phyloP scores from a whole-genome alignment of 1,140 invertebrate species.

The Rhagoletis zephyria region DNA sequence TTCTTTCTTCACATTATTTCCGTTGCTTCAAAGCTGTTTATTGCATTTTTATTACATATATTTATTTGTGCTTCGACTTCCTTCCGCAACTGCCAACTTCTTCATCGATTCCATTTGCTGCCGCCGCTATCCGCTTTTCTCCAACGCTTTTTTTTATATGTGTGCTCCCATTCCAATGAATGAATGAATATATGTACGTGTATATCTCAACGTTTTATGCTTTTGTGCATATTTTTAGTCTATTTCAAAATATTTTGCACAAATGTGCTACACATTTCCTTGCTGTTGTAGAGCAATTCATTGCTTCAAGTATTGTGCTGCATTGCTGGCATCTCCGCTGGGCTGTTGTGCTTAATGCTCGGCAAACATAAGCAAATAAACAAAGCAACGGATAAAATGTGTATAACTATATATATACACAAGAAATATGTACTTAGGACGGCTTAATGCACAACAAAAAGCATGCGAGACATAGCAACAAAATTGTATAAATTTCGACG shows the following conservation, averaged over 20 bases:
- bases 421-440: not conserved
- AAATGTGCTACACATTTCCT: conserved; percentile 38
- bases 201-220: not conserved
- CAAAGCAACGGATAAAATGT: not conserved
- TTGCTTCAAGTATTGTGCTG: conserved; percentile 31
- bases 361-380: not conserved
- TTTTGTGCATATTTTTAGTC: conserved; percentile 30
- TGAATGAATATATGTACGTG: too few relatives aligned
- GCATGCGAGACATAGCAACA: not conserved
- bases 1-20: not conserved
- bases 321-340: conserved; percentile 17
- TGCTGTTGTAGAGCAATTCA: not conserved
- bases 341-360: not conserved
- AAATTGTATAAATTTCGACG: not conserved
- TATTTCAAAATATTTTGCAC: conserved; percentile 27
- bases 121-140: not conserved
- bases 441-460: conserved; percentile 15
- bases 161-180: too few relatives aligned
- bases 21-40: not conserved
- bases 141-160: not conserved
- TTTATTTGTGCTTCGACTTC: not conserved
- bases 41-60: conserved; percentile 3
- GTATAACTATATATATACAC: not conserved
- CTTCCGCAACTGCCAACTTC: not conserved
- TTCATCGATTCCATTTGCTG: not conserved